Evolutionary conservation across 2,797 vertebrate genomes (phyloP), one percentile per base, ranked within the genome.

Genomic region (Sebastes goodei): DNA sequence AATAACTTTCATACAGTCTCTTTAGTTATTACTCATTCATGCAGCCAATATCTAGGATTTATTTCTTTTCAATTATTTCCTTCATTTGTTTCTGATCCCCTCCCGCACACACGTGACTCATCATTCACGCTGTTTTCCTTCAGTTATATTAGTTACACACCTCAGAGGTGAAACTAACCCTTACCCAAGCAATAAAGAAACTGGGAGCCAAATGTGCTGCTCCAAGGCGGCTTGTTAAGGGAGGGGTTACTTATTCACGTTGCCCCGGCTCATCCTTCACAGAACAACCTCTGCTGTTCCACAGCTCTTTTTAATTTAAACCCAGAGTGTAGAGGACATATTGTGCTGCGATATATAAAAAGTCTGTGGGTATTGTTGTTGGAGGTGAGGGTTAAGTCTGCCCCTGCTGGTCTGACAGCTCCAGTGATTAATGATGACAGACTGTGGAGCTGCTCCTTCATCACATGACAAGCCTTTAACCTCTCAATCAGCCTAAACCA

Each of bases 401-500:
- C 71, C 69, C 69, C 38, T 81, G 57, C 73, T 74, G 88, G 82
- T 81, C 74, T 69, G 76, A 94, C 94, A 92, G 91, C 70, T 23
- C 38, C 57, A 1, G 80, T 95, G 94, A 95, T 94, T 93, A 93
- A 95, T 93, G 93, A 93, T 93, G 92, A 95, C 92, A 93, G 91
- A 87, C 86, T 84, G 86, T 57, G 78, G 78, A 86, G 85, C 86
- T 74, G 87, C 86, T 90, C 87, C 89, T 90, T 90, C 87, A 80
- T 88, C 92, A 83, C 82, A 87, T 71, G 89, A 91, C 90, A 59
- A 78, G 84, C 76, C 81, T 89, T 86, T 88, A 88, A 92, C 88
- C 87, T 90, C 88, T 88, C 80, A 74, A 88, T 91, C 89, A 84
- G 82, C 38, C 72, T 9, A 12, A 88, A 86, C 65, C 70, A 17